Conservation (phyloP, 2,113 vertebrate genomes). For the Daboia siamensis region DNA sequence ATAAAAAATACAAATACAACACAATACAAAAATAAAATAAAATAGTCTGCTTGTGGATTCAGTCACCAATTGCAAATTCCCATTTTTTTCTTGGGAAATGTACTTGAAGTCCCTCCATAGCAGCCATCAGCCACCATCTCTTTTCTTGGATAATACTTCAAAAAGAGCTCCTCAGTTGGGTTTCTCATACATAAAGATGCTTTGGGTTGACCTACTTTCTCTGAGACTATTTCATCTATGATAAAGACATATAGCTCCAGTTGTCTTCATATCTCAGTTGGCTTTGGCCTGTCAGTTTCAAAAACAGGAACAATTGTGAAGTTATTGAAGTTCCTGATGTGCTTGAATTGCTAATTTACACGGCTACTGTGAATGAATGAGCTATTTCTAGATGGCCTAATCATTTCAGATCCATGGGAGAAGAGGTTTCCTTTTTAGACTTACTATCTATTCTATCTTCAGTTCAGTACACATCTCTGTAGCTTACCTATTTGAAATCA, state of each 20-base stretch:
- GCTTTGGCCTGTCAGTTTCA: background rate
- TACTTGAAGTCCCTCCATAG: background rate
- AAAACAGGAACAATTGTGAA: background rate
- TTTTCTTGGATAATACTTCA: background rate
- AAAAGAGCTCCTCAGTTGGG: background rate
- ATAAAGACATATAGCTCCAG: background rate
- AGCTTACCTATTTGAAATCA: background rate
- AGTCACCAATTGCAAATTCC: background rate
- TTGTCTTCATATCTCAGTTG: background rate
- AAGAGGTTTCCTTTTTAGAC: background rate
- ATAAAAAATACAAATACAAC: no score
- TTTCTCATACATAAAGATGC: background rate
- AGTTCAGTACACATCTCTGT: background rate
- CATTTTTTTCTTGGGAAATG: background rate
- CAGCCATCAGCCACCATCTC: background rate
- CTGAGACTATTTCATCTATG: background rate
- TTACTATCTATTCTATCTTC: background rate
- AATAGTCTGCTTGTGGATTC: background rate
- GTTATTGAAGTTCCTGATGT: background rate
- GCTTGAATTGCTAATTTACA: background rate
- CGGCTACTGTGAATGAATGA: background rate
- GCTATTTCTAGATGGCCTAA: background rate
- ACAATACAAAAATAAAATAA: no score
- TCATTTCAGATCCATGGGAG: background rate
- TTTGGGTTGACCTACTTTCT: background rate